Evolutionary conservation across 2,797 vertebrate genomes (phyloP).

Genomic region (Dicrostonyx torquatus): DNA sequence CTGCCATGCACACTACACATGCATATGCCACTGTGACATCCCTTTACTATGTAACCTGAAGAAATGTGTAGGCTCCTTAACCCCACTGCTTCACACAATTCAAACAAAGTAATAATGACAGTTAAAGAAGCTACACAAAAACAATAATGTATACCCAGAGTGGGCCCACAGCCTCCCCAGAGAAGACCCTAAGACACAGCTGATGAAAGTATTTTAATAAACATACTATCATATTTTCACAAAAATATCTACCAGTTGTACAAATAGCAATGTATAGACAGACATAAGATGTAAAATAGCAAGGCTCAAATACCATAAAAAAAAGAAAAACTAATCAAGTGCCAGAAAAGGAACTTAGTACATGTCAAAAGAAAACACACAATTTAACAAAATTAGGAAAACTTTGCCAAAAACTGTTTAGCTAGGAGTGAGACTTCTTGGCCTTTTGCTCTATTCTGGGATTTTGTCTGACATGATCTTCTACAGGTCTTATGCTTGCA

Average conservation of each 20-base stretch:
- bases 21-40: not conserved
- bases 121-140: not conserved
- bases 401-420: not conserved
- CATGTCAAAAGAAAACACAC: not conserved
- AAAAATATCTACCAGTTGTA: not conserved
- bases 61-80: not conserved
- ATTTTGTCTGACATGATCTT: not conserved
- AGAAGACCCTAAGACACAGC: no score
- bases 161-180: not conserved
- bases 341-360: not conserved
- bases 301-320: not conserved
- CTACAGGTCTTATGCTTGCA: not conserved
- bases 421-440: not conserved
- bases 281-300: not conserved
- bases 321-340: not conserved
- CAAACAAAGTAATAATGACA: not conserved
- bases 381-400: not conserved
- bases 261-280: not conserved
- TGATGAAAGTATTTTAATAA: not conserved
- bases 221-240: not conserved
- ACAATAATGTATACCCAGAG: not conserved
- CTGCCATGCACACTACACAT: not conserved
- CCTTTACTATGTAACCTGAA: not conserved
- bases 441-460: not conserved
- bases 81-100: not conserved